Conservation (phyloP, 1,140 invertebrate species). For the Drosophila obscura region DNA sequence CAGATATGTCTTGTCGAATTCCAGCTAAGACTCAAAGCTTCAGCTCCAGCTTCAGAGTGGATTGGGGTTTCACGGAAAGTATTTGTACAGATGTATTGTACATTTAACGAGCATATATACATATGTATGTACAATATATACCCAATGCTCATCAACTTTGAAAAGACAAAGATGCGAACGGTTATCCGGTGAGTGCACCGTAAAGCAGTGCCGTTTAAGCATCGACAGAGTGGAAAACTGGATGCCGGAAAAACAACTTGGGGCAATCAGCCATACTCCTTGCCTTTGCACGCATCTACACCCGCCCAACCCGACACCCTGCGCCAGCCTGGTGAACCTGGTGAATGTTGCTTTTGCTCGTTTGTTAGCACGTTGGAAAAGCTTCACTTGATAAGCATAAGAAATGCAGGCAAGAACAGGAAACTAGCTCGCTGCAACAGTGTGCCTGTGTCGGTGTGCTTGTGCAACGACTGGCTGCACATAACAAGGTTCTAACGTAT, state of each 20-base stretch:
- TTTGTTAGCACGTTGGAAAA: slow-evolving; percentile 41
- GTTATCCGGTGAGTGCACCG: slow-evolving; percentile 7
- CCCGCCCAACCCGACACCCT: neutral
- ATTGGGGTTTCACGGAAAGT: too few relatives aligned
- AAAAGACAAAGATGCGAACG: slow-evolving; percentile 1
- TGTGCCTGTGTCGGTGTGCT: neutral
- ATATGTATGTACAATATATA: too few relatives aligned
- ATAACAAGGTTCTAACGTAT: slow-evolving; percentile 60
- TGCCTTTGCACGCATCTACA: neutral
- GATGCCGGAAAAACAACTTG: slow-evolving; percentile 56
- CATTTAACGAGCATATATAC: too few relatives aligned
- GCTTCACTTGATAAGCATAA: slow-evolving; percentile 64
- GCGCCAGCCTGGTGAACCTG: too few relatives aligned
- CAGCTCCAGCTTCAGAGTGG: too few relatives aligned
- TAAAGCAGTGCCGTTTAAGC: slow-evolving; percentile 84
- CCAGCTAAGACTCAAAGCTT: too few relatives aligned
- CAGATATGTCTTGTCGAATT: too few relatives aligned
- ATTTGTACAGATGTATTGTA: too few relatives aligned
- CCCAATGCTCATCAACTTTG: neutral
- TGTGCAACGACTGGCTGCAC: slow-evolving; percentile 43
- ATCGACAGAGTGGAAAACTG: slow-evolving; percentile 86
- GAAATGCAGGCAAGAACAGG: slow-evolving; percentile 32
- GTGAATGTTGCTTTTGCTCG: slow-evolving; percentile 24
- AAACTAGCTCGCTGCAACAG: slow-evolving; percentile 17
- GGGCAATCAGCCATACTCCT: slow-evolving; percentile 49